These are phyloP conservation scores for Plebejus melissa DNA, from an alignment of 2,888 invertebrate genomes.

Conservation along the genomic window DNA sequence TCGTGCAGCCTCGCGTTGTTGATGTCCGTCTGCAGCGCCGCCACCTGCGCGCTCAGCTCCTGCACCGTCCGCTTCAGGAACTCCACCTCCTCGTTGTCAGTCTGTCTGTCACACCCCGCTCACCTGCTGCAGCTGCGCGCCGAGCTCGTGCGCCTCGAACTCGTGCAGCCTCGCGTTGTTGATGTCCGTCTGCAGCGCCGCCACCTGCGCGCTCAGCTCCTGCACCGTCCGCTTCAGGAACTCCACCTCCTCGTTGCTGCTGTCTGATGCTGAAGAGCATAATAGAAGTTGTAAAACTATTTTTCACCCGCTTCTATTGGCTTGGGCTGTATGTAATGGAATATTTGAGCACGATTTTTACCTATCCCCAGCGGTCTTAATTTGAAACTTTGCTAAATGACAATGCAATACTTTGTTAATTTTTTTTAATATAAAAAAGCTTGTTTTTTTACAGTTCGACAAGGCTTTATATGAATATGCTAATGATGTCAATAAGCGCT, in stretches of 20 bases:
- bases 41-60: conserved; percentile 82
- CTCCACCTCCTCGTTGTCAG: conserved; percentile 81
- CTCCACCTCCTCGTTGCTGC: conserved; percentile 82
- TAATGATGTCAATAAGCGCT: too few relatives aligned
- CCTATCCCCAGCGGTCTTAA: too few relatives aligned
- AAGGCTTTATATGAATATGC: too few relatives aligned
- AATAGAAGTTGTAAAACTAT: too few relatives aligned
- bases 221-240: conserved; percentile 83
- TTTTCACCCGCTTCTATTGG: too few relatives aligned
- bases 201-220: conserved; percentile 82
- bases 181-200: conserved; percentile 82
- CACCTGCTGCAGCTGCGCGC: conserved; percentile 77
- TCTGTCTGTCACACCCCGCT: neutral
- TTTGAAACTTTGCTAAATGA: too few relatives aligned
- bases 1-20: conserved; percentile 82
- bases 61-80: conserved; percentile 83
- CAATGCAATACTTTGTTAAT: too few relatives aligned
- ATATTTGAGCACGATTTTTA: too few relatives aligned
- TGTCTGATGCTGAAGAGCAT: conserved; percentile 64
- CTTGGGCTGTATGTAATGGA: too few relatives aligned
- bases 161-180: conserved; percentile 82
- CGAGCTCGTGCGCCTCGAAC: conserved; percentile 84
- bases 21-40: conserved; percentile 82
- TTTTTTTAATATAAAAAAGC: too few relatives aligned
- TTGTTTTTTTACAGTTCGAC: too few relatives aligned